phyloP scores from a whole-genome alignment of 1,140 invertebrate species.

The Aphaenogaster floridana region DNA sequence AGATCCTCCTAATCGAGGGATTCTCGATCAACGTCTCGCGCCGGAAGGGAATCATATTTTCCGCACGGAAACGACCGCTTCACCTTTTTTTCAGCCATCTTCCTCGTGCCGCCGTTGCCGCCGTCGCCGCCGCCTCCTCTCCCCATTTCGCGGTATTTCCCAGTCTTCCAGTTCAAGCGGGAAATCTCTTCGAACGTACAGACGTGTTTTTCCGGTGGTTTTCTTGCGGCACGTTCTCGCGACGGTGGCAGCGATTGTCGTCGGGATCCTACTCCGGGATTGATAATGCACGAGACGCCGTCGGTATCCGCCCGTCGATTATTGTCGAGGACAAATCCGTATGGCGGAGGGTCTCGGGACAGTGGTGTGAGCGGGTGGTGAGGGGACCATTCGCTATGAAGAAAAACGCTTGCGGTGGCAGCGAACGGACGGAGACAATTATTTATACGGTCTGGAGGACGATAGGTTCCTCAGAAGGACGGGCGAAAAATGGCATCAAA shows the following conservation, averaged over 20 bases:
- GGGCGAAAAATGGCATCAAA: conserved; percentile 49
- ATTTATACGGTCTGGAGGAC: conserved; percentile 62
- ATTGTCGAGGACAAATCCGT: conserved; percentile 65
- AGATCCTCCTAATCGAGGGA: conserved; percentile 81
- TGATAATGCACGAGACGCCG: conserved; percentile 64
- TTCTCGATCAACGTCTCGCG: conserved; percentile 82
- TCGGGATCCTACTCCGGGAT: conserved; percentile 60
- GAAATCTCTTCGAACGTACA: conserved; percentile 52
- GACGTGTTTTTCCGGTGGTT: conserved; percentile 65
- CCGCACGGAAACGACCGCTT: conserved; percentile 73
- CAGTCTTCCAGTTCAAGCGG: conserved; percentile 22
- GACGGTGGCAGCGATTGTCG: conserved; percentile 64
- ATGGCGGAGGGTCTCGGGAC: conserved; percentile 21
- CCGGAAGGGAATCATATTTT: conserved; percentile 85
- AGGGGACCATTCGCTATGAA: conserved; percentile 20
- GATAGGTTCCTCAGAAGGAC: conserved; percentile 38
- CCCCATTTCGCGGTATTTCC: conserved; percentile 53
- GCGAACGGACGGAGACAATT: conserved; percentile 57
- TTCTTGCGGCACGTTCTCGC: conserved; percentile 60
- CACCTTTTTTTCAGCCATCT: conserved; percentile 56
- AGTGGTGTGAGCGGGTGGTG: conserved; percentile 16
- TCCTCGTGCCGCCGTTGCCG: conserved; percentile 19
- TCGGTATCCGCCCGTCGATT: conserved; percentile 71
- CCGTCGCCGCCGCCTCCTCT: conserved; percentile 13
- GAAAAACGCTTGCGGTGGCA: conserved; percentile 64